Percentiles rank a stretch among this genome's conserved stretches.
These are phyloP conservation scores for Polypedilum vanderplanki DNA, from an alignment of 1,140 invertebrate genomes.

Conservation along the genomic window DNA sequence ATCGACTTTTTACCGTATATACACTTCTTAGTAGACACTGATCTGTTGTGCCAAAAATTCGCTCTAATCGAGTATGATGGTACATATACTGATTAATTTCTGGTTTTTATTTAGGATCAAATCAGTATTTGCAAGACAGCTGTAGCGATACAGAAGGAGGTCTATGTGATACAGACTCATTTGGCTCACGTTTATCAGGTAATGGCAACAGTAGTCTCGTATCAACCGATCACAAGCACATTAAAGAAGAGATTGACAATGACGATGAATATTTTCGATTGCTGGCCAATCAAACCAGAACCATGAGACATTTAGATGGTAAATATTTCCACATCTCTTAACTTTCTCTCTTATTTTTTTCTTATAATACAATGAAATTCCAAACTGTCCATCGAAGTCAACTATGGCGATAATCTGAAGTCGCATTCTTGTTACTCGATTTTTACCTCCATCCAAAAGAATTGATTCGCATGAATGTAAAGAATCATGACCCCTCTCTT, in stretches of 20 bases:
- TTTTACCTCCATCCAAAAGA: neutral
- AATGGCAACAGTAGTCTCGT: constrained; percentile 2
- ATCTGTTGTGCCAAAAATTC: too few relatives aligned
- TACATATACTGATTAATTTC: too few relatives aligned
- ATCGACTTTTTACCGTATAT: too few relatives aligned
- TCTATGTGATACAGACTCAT: constrained; percentile 32
- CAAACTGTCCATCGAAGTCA: neutral
- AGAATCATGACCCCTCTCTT: constrained; percentile 3
- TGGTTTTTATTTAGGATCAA: neutral
- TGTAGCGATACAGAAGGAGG: constrained; percentile 47
- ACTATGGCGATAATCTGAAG: neutral
- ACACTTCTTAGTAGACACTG: too few relatives aligned
- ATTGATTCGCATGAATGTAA: neutral
- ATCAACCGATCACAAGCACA: constrained; percentile 28
- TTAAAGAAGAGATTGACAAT: constrained; percentile 37
- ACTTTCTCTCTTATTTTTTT: too few relatives aligned
- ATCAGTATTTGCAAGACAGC: constrained; percentile 43
- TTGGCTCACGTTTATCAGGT: constrained; percentile 16
- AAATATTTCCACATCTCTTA: constrained; percentile 6
- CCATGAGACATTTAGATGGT: constrained; percentile 24
- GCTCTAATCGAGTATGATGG: too few relatives aligned
- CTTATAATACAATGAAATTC: neutral
- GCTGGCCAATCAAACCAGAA: constrained; percentile 33
- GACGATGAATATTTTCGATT: constrained; percentile 40
- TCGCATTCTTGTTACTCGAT: neutral